These are phyloP conservation scores for Axinella damicornis DNA, from an alignment of 37 sponge, comb jelly and placozoan genomes.

Conservation along the genomic window DNA sequence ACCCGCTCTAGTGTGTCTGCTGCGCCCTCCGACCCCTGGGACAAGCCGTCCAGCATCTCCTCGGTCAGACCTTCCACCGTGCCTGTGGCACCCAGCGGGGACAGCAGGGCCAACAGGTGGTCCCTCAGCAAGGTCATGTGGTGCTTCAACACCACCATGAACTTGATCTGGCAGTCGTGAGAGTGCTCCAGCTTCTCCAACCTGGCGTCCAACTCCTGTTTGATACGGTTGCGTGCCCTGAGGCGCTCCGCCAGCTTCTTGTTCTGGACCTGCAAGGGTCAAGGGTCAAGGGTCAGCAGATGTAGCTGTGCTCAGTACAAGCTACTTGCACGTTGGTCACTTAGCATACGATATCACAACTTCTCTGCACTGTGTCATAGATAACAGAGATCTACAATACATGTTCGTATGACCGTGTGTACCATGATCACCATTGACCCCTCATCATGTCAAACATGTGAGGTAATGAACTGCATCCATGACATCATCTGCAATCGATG, in stretches of 20 bases:
- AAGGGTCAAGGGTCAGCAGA: background rate
- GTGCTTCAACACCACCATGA: conserved; percentile 17
- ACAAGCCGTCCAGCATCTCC: background rate
- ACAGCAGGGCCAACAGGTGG: background rate
- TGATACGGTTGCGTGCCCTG: conserved; percentile 53
- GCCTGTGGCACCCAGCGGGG: background rate
- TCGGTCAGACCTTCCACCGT: background rate
- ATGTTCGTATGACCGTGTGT: too few species aligned
- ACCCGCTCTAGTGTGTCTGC: background rate
- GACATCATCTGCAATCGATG: too few species aligned
- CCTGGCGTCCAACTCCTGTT: conserved; percentile 19
- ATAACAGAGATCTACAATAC: too few species aligned
- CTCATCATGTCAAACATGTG: too few species aligned
- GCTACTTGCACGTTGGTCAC: conserved; percentile 45
- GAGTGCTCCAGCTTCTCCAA: conserved; percentile 26
- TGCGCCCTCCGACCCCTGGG: background rate
- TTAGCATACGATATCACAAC: too few species aligned
- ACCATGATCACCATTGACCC: too few species aligned
- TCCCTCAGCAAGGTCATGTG: conserved; percentile 19
- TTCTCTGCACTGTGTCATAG: too few species aligned
- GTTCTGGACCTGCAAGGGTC: conserved; percentile 58
- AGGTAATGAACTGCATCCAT: too few species aligned
- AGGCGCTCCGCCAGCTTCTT: conserved; percentile 63
- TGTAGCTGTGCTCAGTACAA: background rate
- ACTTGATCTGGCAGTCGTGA: conserved; percentile 26